Evolutionary conservation across 1,140 invertebrate species (phyloP).

Genomic region (Pemphigus obesinymphae): DNA sequence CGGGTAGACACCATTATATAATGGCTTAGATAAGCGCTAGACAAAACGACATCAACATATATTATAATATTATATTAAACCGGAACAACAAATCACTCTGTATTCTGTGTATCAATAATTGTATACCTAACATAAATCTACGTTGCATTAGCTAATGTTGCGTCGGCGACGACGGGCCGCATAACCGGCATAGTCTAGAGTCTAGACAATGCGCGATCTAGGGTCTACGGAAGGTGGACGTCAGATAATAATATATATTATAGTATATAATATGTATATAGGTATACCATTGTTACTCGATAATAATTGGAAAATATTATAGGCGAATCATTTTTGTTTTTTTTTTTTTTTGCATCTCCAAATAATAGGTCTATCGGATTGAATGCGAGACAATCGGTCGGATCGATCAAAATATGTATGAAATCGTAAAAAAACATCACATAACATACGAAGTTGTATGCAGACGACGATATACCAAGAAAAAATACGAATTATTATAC

Average conservation of each 20-base stretch:
- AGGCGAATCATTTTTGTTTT: neutral
- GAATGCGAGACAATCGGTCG: neutral
- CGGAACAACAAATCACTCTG: slow-evolving; percentile 19
- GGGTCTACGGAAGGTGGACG: neutral
- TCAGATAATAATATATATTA: neutral
- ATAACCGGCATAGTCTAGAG: slow-evolving; percentile 12
- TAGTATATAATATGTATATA: neutral
- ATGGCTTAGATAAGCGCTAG: neutral
- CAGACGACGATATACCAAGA: neutral
- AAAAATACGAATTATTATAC: neutral
- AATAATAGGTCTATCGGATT: slow-evolving; percentile 10
- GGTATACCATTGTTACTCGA: neutral
- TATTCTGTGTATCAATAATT: neutral
- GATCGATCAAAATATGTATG: neutral
- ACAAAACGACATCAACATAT: neutral
- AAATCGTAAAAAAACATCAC: neutral
- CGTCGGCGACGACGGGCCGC: neutral
- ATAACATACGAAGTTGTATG: too few relatives aligned
- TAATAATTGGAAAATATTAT: neutral
- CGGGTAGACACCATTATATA: neutral
- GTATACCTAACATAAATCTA: neutral
- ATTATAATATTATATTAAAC: slow-evolving; percentile 3
- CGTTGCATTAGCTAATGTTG: neutral
- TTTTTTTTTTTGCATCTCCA: neutral
- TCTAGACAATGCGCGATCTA: slow-evolving; percentile 16